Conservation (phyloP, 2,888 invertebrate species). For the Conomelus anceps region DNA sequence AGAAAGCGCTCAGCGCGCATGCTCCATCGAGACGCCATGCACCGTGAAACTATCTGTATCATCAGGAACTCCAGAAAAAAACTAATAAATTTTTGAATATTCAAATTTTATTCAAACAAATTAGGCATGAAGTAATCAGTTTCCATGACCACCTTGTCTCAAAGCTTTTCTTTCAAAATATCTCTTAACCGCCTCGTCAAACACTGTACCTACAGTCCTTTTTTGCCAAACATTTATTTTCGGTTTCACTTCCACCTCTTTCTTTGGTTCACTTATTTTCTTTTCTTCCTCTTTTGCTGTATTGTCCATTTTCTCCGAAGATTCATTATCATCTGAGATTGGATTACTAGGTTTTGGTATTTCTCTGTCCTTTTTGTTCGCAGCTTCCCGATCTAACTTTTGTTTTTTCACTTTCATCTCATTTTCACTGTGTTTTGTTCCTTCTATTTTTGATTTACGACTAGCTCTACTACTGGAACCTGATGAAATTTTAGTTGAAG, state of each 20-base stretch:
- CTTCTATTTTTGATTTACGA: neutral
- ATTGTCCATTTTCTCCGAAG: constrained; percentile 7
- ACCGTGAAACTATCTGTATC: no score
- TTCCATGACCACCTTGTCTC: constrained; percentile 36
- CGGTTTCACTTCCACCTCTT: constrained; percentile 23
- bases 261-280: constrained; percentile 1
- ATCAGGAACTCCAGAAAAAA: no score
- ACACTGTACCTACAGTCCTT: constrained; percentile 69
- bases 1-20: no score
- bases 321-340: neutral
- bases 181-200: constrained; percentile 66
- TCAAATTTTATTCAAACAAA: neutral
- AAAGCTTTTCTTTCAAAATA: constrained; percentile 67
- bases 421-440: neutral
- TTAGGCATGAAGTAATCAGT: neutral
- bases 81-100: no score
- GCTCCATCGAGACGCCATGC: no score
- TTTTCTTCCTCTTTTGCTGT: constrained; percentile 7
- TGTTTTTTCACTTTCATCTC: neutral
- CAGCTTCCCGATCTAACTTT: neutral
- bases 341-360: neutral
- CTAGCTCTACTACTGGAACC: constrained; percentile 14
- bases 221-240: constrained; percentile 64
- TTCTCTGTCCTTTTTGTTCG: neutral
- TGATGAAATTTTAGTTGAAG: constrained; percentile 24